Base-by-base conservation (phyloP, 1,140 invertebrate species). In the Laupala kohalensis region DNA sequence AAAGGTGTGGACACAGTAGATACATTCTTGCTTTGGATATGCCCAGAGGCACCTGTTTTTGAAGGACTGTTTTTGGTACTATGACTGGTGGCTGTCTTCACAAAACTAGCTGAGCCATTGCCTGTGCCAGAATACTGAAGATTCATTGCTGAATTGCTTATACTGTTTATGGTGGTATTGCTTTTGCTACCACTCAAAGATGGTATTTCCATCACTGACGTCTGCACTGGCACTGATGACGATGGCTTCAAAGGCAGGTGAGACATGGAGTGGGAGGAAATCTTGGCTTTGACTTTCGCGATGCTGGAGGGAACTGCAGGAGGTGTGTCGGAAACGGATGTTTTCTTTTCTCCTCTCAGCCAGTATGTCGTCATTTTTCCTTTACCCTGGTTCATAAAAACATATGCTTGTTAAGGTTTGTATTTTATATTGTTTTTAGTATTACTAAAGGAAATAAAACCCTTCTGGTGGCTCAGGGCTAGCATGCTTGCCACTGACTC, bases 351-450 rank as follows among this genome's bases (percentile, higher is more conserved):
- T 12, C 93, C 93, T 64, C 88, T 85, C 26, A 97, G 82, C 95
- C 95, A 97, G 79, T 94, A 96, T 6, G 95, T 97, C 68, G 89
- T 88, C 85, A 94, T 88, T 78, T 86, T 87, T 62, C 93, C 93
- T 84, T 95, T 96, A n/a, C 93, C 93, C 90, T 93, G 65, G 75
- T 71, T 69, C 73, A 62, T 30, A 64, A 67, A 65, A 28, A 74
- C 53, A 64, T 28, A 68, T 23, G 67, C 29, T 24, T 15, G 12
- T 1, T 24, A 70, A 24, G 65, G 29, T 25, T 12, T 5, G 26
- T 69, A 5, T n/a, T 9, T 68, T 30, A 9, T 1, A 23, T 69
- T 19, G 28, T 28, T 30, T 69, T 53, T 9, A 25, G 24, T 5
- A 15, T n/a, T 23, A 6, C 6, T 13, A n/a, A 4, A 5, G 5